Base-by-base conservation (phyloP, 2,797 vertebrate genomes). In the Eurystomus glaucurus region DNA sequence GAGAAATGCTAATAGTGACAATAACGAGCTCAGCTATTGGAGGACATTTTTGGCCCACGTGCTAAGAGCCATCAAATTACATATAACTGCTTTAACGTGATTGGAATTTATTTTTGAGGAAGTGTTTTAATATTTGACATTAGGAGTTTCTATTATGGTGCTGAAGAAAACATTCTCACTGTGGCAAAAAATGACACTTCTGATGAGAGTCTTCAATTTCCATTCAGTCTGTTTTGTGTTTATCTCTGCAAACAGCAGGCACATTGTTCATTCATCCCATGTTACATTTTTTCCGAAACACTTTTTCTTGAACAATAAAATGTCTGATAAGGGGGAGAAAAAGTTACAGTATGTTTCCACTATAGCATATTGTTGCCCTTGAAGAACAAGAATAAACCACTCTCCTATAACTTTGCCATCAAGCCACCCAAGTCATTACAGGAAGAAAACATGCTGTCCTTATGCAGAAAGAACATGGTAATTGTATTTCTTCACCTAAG, bases 301-400 rank as follows among this genome's bases (percentile, higher is more conserved):
- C 22, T 93, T 94, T 96, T 85, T 39, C 66, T 72, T 37, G 62
- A 88, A 92, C 23, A 96, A 95, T 89, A 81, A 85, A 72, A 74
- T 71, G 58, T 28, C 48, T 83, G 92, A 90, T 70, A 84, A 94
- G 10, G 39, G n/a, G 51, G 5, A 46, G 25, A 57, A 80, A 74
- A 91, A 43, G 35, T 5, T 28, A 70, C 81, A 60, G 60, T 29
- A 26, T 31, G 72, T 78, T 80, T 60, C 72, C 61, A 69, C 31
- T 58, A 13, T 2, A 62, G 55, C 11, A 3, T 61, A 33, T 41
- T 86, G 51, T 35, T 95, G 70, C 54, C 89, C 79, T 88, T 84
- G 75, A 96, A 93, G 86, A 96, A 70, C 26, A 70, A 58, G 79
- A 88, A 74, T n/a, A 77, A 91, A 91, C 29, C 51, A 62, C 41